Percentiles rank a stretch among this genome's conserved stretches.
phyloP scores from a whole-genome alignment of 2,113 vertebrate species.

The Seriola quinqueradiata region DNA sequence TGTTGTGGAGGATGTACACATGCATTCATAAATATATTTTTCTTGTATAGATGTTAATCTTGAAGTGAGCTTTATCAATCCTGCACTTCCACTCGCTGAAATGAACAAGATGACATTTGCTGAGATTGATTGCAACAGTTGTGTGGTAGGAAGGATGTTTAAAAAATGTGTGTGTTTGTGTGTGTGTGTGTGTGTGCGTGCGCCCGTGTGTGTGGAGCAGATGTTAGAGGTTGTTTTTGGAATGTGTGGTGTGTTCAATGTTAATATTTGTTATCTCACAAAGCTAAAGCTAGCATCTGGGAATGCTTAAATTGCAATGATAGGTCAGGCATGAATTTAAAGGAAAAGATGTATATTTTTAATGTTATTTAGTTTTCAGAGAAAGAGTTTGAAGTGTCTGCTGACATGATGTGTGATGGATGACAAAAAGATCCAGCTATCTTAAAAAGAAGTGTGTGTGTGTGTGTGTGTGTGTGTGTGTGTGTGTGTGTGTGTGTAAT shows the following conservation, averaged over 20 bases:
- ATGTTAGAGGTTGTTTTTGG: constrained; percentile 12
- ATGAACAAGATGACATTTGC: constrained; percentile 60
- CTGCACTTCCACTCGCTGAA: constrained; percentile 61
- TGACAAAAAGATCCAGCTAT: constrained; percentile 37
- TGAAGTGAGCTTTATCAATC: constrained; percentile 60
- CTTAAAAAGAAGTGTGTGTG: constrained; percentile 36
- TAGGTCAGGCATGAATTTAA: constrained; percentile 74
- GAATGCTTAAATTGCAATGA: constrained; percentile 72
- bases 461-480: constrained; percentile 9
- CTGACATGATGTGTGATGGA: constrained; percentile 29
- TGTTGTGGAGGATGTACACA: constrained; percentile 43
- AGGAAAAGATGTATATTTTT: constrained; percentile 78
- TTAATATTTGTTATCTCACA: constrained; percentile 60
- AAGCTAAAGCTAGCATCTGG: constrained; percentile 74
- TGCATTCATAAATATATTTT: constrained; percentile 52
- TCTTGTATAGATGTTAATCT: constrained; percentile 58
- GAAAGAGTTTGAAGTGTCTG: constrained; percentile 42
- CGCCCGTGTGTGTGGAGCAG: background rate
- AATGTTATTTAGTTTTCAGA: constrained; percentile 70
- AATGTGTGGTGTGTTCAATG: constrained; percentile 62
- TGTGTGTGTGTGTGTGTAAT: constrained; percentile 21
- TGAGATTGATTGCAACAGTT: constrained; percentile 15
- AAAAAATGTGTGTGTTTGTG: background rate
- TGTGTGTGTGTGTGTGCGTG: background rate
- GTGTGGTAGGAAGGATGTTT: constrained; percentile 21